Percentiles rank a stretch among this genome's conserved stretches.
phyloP scores from a whole-genome alignment of 2,797 vertebrate genomes.

The Lepilemur ruficaudatus region DNA sequence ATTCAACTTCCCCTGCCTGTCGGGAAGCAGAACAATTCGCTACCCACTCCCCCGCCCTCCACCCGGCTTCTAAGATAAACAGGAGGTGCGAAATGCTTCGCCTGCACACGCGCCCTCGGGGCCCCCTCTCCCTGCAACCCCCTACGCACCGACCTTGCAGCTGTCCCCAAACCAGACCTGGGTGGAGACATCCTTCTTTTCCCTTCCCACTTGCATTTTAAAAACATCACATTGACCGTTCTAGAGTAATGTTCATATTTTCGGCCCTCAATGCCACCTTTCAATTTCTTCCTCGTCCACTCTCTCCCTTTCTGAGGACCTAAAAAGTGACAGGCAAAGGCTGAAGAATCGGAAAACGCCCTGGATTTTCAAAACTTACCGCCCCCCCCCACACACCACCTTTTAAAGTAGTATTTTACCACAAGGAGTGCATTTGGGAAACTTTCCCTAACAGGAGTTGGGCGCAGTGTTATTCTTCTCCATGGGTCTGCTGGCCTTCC shows the following conservation, averaged over 20 bases:
- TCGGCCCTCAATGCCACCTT: not conserved
- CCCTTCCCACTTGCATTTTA: not conserved
- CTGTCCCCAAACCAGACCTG: conserved; percentile 28
- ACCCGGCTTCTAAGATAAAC: conserved; percentile 67
- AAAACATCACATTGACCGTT: not conserved
- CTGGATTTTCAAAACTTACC: not conserved
- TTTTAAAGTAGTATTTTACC: not conserved
- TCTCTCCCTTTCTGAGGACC: not conserved
- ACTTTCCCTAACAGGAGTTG: conserved; percentile 72
- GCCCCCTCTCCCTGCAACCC: not conserved
- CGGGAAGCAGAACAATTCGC: conserved; percentile 50
- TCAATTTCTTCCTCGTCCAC: not conserved
- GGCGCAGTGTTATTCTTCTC: conserved; percentile 76
- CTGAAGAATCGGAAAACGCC: not conserved
- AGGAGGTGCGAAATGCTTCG: conserved; percentile 73
- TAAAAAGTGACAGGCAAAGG: not conserved
- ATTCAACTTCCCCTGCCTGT: conserved; percentile 54
- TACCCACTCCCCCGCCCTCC: not conserved
- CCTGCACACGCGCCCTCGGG: conserved; percentile 66
- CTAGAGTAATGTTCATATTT: not conserved
- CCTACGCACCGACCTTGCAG: not conserved
- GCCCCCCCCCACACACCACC: not conserved
- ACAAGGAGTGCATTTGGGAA: conserved; percentile 62
- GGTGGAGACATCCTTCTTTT: not conserved
- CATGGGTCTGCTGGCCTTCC: conserved; percentile 66